Evolutionary conservation across 2,797 vertebrate genomes (phyloP).

Genomic region (Epinephelus awoara): DNA sequence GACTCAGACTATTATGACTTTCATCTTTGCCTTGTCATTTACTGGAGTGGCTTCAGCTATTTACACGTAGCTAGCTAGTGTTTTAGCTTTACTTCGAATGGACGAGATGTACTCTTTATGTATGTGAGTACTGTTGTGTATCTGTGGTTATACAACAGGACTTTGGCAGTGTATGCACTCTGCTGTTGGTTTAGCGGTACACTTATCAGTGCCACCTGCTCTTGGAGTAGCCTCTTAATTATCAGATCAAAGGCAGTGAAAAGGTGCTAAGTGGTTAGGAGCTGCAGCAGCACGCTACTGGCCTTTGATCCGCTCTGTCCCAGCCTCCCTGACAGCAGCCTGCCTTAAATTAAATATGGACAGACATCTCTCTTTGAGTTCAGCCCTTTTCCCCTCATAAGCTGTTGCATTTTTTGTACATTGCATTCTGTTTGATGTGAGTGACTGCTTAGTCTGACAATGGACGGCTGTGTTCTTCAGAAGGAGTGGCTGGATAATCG

Average conservation of each 20-base stretch:
- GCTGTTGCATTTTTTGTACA: conserved; percentile 69
- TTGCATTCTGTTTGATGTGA: conserved; percentile 78
- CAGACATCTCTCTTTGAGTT: conserved; percentile 76
- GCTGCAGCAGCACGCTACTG: conserved; percentile 75
- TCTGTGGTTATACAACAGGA: conserved; percentile 48
- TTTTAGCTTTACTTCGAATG: conserved; percentile 69
- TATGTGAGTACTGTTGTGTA: conserved; percentile 64
- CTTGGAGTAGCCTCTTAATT: conserved; percentile 86
- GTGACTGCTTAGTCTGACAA: conserved; percentile 70
- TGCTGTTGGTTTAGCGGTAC: conserved; percentile 74
- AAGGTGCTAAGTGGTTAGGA: conserved; percentile 86
- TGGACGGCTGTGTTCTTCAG: conserved; percentile 50
- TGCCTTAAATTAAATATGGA: conserved; percentile 81
- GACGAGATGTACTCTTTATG: conserved; percentile 63
- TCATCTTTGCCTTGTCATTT: conserved; percentile 86
- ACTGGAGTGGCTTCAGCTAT: conserved; percentile 78
- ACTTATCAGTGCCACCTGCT: conserved; percentile 87
- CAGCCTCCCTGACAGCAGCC: conserved; percentile 76
- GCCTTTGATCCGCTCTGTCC: conserved; percentile 86
- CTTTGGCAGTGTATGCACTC: conserved; percentile 62
- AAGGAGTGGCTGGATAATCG: conserved; percentile 65
- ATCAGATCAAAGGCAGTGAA: conserved; percentile 86
- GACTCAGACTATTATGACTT: conserved; percentile 85
- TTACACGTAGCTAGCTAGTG: conserved; percentile 72
- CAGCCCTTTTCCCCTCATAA: conserved; percentile 69